Evolutionary conservation across 1,140 invertebrate species (phyloP), one percentile per base, ranked within the genome.

Genomic region (Heliconius nattereri): DNA sequence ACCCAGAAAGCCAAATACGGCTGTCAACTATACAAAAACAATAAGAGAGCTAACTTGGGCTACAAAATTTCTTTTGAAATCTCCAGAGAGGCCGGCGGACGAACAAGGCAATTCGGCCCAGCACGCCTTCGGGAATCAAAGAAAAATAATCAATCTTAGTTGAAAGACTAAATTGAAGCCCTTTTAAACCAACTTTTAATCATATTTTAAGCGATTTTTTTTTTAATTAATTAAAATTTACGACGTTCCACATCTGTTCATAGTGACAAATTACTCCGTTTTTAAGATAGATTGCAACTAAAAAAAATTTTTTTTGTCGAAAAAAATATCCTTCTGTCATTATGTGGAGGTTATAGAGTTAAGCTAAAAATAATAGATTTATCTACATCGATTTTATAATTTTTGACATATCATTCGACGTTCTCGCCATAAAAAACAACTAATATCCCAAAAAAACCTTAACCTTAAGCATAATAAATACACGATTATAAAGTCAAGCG

Each of bases 131-230:
- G 78, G 73, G 73, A 79, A 75, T 79, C 66, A 71, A 76, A 75
- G 23, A 57, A 76, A 71, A 79, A 75, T 71, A 75, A 79, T 79
- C 78, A 75, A 75, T 79, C 78, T 79, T 71, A 29, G 54, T n/a
- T 45, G 26, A 57, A 23, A 37, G 32, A n/a, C 71, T 37, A 35
- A 71, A 32, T 71, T 71, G 8, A 66, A 66, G 11, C n/a, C 23
- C 23, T 29, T 66, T 66, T 66, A 66, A 66, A 26, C 60, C 60
- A 26, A 66, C 60, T 74, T 29, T 72, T 49, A 75, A 75, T 75
- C 73, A 75, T 75, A 57, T 75, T 26, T 54, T 75, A 75, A 54
- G 26, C 16, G 13, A 29, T 52, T 52, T 52, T 52, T 52, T 52
- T 6, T 0, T 7, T 19, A 52, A 52, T 19, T 20, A 52, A 52